Evolutionary conservation across 2,888 invertebrate species (phyloP).

Genomic region (Lasioglossum marginatum): DNA sequence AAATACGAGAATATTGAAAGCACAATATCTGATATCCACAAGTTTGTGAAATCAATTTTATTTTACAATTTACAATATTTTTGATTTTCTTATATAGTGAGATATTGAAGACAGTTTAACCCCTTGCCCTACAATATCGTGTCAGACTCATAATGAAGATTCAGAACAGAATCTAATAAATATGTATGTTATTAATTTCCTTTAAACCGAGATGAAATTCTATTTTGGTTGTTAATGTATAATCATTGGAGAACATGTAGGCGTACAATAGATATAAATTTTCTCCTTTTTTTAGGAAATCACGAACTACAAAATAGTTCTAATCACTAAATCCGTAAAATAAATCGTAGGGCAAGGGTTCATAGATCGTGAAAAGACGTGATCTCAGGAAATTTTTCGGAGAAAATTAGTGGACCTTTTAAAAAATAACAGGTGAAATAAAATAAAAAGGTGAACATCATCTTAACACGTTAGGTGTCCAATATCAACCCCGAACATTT

Average conservation of each 20-base stretch:
- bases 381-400: not conserved
- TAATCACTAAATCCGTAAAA: too few species aligned
- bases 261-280: too few species aligned
- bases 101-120: not conserved
- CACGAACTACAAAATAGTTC: too few species aligned
- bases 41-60: not conserved
- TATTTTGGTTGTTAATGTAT: too few species aligned
- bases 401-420: not conserved
- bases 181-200: too few species aligned
- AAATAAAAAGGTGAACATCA: not conserved
- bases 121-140: too few species aligned
- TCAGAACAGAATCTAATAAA: too few species aligned
- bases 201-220: too few species aligned
- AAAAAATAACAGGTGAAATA: not conserved
- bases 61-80: not conserved
- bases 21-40: not conserved
- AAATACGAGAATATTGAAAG: not conserved
- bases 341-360: too few species aligned
- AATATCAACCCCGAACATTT: not conserved
- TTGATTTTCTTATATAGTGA: not conserved
- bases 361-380: not conserved
- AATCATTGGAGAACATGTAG: too few species aligned
- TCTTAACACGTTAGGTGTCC: not conserved
- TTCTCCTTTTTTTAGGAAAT: too few species aligned
- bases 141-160: too few species aligned